Evolutionary conservation across 2,888 invertebrate genomes (phyloP).

Genomic region (Callinectes sapidus): DNA sequence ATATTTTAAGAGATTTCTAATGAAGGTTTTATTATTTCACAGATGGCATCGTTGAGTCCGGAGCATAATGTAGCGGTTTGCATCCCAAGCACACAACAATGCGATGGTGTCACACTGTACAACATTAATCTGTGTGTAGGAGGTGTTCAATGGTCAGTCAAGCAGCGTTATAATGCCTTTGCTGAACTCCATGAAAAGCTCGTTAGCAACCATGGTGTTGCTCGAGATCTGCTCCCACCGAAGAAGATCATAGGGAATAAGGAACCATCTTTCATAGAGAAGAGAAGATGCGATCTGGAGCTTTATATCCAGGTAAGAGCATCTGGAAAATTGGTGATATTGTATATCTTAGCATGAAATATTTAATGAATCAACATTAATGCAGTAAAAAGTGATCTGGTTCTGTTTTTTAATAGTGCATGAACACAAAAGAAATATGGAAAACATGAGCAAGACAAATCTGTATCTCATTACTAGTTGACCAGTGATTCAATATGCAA

Average conservation of each 20-base stretch:
- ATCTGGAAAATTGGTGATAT: background rate
- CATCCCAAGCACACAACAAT: constrained; percentile 56
- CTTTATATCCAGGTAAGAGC: constrained; percentile 81
- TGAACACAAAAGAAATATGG: too few relatives aligned
- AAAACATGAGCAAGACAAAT: too few relatives aligned
- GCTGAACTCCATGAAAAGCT: constrained; percentile 89
- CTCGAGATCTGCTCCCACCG: constrained; percentile 91
- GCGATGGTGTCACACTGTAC: constrained; percentile 72
- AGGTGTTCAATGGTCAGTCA: constrained; percentile 87
- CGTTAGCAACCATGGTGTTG: constrained; percentile 87
- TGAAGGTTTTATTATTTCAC: constrained; percentile 13
- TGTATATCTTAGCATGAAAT: background rate
- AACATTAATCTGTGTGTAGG: constrained; percentile 68
- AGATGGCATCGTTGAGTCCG: constrained; percentile 63
- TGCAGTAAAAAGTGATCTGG: background rate
- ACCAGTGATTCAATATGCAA: too few relatives aligned
- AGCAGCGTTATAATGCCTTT: constrained; percentile 93
- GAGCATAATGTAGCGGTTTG: constrained; percentile 48
- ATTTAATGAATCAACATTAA: background rate
- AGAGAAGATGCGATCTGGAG: constrained; percentile 86
- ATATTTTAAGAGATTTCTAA: background rate
- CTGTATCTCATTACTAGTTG: too few relatives aligned
- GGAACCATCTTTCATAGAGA: constrained; percentile 90
- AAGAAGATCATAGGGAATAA: constrained; percentile 95
- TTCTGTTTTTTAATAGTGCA: background rate